Percentiles rank a stretch among this genome's conserved stretches.
These are phyloP conservation scores for Phaonia tiefii DNA, from an alignment of 2,888 invertebrate genomes.

Conservation along the genomic window DNA sequence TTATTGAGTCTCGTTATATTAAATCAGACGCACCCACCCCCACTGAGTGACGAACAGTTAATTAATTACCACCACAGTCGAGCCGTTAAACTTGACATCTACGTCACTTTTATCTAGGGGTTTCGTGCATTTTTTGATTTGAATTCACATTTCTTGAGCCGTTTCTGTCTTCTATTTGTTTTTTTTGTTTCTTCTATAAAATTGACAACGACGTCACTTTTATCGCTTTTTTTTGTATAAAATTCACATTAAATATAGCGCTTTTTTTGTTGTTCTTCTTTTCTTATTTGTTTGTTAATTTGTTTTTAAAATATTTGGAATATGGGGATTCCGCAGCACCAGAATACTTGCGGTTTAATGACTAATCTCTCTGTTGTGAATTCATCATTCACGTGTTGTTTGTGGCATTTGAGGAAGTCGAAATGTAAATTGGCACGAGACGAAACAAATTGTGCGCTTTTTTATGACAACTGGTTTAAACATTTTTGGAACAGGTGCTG, in stretches of 20 bases:
- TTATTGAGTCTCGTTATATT: no score
- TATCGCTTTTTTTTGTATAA: conserved; percentile 9
- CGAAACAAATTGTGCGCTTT: no score
- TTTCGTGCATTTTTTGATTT: background rate
- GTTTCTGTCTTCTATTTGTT: no score
- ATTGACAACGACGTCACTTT: no score
- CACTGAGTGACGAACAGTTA: background rate
- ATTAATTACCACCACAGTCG: background rate
- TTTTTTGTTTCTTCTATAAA: no score
- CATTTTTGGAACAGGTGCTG: no score
- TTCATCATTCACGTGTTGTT: conserved; percentile 12
- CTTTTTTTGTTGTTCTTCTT: background rate
- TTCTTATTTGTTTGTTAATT: background rate
- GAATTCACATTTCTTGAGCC: background rate
- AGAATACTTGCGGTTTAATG: conserved; percentile 5
- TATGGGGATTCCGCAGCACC: conserved; percentile 17
- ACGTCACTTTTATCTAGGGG: background rate
- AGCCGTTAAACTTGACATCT: no score
- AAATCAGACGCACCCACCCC: no score
- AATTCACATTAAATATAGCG: background rate
- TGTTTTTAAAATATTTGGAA: conserved; percentile 15
- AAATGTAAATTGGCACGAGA: conserved; percentile 6
- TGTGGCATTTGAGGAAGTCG: background rate
- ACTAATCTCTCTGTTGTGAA: background rate
- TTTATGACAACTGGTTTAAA: no score